Conservation (phyloP, 2,888 invertebrate species). For the Tetheella fluctuosa region DNA sequence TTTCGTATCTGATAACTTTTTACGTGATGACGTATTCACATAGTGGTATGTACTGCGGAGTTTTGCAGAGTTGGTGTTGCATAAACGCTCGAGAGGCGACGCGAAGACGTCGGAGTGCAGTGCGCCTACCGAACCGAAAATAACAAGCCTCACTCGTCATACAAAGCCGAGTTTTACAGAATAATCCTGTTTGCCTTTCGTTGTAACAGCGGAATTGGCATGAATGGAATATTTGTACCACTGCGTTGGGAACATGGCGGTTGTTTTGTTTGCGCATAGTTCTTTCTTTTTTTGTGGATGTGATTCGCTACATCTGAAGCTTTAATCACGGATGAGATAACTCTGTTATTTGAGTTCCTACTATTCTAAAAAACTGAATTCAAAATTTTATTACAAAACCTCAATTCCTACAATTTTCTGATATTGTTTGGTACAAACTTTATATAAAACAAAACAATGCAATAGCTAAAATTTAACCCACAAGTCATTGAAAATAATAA, state of each 20-base stretch:
- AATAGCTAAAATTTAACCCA: neutral
- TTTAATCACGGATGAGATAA: neutral
- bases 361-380: neutral
- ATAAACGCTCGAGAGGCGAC: constrained; percentile 32
- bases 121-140: constrained; percentile 30
- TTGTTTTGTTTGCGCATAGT: constrained; percentile 12
- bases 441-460: neutral
- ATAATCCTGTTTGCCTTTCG: constrained; percentile 31
- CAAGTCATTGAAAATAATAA: neutral
- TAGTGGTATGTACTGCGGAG: constrained; percentile 24
- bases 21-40: constrained; percentile 28
- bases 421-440: neutral
- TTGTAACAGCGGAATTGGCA: constrained; percentile 25
- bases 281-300: neutral
- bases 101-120: constrained; percentile 29
- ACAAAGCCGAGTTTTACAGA: constrained; percentile 34
- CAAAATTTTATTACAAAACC: neutral
- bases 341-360: neutral
- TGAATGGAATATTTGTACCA: constrained; percentile 24
- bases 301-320: neutral
- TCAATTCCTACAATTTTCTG: neutral
- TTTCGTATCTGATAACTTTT: constrained; percentile 3
- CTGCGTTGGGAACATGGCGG: constrained; percentile 12
- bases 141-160: constrained; percentile 37
- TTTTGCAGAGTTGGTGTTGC: constrained; percentile 31